Base-by-base conservation (phyloP, 2,113 vertebrate species). In the Pseudorhombus dupliciocellatus region DNA sequence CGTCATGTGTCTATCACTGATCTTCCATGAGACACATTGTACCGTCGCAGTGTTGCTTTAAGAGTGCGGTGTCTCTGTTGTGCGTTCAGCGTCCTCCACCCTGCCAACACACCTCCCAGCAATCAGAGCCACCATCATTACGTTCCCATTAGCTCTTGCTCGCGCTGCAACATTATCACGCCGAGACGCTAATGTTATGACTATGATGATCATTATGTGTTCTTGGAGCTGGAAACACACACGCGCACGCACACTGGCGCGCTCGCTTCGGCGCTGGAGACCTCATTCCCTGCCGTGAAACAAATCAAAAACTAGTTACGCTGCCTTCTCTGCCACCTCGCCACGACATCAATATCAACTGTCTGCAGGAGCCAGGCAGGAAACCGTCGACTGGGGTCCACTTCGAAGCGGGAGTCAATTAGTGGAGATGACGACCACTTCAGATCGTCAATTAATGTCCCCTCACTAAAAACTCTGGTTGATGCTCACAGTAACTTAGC, bases 251-350 rank as follows among this genome's bases (percentile, higher is more conserved):
- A 20, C 15, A 60, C 20, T 7, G 12, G 3, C 21, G 70, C 51
- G 22, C 70, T 71, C 44, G 21, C 63, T 44, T 11, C 16, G 7
- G 34, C n/a, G 4, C 59, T 24, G 66, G 66, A 76, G 80, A 77
- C 42, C 74, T 88, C 78, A 52, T 82, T 73, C 73, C 88, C 80
- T 62, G 77, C 63, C 40, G 66, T 59, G 83, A 87, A 85, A 83
- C 86, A 89, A 91, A 90, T 90, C 84, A 87, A 79, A 85, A 89
- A 87, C 79, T 73, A 83, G 83, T 90, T 83, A 91, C 46, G n/a
- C 64, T 12, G 28, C 77, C 69, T 37, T 72, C 48, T 57, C 51
- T 60, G 71, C 71, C 40, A 34, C 64, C 74, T 54, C 53, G 25
- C 53, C 53, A 20, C 24, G n/a, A 74, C 70, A 74, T 54, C 85